Conservation (phyloP, 2,113 vertebrate genomes). For the Ammodytes dubius region DNA sequence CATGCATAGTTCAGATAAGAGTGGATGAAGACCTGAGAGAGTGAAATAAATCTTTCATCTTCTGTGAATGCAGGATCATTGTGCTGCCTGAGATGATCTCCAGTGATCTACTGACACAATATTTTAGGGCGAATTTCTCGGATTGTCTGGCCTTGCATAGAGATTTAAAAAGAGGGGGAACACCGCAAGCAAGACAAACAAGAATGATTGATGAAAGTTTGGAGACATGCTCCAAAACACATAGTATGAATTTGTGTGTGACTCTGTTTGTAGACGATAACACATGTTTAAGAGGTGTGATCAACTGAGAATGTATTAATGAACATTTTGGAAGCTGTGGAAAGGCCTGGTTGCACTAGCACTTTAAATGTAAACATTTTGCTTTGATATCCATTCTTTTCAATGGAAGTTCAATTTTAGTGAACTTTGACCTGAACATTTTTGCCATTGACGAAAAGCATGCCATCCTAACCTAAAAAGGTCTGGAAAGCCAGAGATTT, state of each 20-base stretch:
- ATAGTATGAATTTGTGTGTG: not conserved
- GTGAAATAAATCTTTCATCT: conserved; percentile 57
- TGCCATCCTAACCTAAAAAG: not conserved
- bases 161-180: conserved; percentile 9
- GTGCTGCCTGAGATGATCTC: conserved; percentile 46
- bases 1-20: conserved; percentile 53
- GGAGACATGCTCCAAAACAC: not conserved
- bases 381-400: not conserved
- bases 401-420: not conserved
- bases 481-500: not conserved
- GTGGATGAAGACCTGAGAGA: conserved; percentile 34
- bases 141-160: not conserved
- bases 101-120: conserved; percentile 49
- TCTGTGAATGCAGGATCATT: conserved; percentile 40
- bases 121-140: conserved; percentile 43
- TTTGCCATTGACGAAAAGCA: not conserved
- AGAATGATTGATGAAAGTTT: not conserved
- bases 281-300: not conserved
- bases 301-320: not conserved
- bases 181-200: not conserved
- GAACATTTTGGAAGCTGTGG: too few relatives aligned
- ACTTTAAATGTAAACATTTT: not conserved
- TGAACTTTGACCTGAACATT: not conserved
- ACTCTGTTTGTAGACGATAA: not conserved
- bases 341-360: too few relatives aligned